These are phyloP conservation scores for Trachops cirrhosus DNA, from an alignment of 2,797 vertebrate genomes.

Conservation along the genomic window DNA sequence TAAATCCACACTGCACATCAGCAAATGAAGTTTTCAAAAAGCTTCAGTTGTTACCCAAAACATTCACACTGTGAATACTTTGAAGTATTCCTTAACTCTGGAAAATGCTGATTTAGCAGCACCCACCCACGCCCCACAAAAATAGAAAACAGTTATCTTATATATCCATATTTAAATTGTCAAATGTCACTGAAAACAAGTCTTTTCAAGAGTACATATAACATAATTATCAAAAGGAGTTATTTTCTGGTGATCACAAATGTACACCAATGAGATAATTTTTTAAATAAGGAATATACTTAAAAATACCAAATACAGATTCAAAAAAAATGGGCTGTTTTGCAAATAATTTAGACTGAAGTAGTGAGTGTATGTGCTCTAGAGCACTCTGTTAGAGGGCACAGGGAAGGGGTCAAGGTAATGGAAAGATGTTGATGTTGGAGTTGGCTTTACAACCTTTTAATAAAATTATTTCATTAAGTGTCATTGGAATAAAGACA, in stretches of 20 bases:
- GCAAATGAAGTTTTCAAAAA: neutral
- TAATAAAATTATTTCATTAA: neutral
- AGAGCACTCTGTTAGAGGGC: neutral
- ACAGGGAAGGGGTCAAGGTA: neutral
- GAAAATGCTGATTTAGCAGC: neutral
- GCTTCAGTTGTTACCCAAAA: neutral
- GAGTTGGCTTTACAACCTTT: neutral
- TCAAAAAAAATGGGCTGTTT: neutral
- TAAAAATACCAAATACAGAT: neutral
- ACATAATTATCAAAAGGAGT: neutral
- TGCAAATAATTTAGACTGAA: neutral
- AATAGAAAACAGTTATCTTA: neutral
- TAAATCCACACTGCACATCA: neutral
- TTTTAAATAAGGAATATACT: neutral
- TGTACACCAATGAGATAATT: neutral
- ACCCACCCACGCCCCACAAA: neutral
- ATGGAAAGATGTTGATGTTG: neutral
- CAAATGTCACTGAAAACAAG: neutral
- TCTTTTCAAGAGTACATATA: neutral
- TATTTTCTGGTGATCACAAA: neutral
- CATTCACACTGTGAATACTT: neutral
- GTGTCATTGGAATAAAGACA: neutral
- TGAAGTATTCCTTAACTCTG: neutral
- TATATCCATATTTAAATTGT: neutral
- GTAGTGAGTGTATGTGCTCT: neutral